Percentiles rank a stretch among this genome's conserved stretches.
Evolutionary conservation across 2,113 vertebrate genomes (phyloP).

Genomic region (Vidua macroura): DNA sequence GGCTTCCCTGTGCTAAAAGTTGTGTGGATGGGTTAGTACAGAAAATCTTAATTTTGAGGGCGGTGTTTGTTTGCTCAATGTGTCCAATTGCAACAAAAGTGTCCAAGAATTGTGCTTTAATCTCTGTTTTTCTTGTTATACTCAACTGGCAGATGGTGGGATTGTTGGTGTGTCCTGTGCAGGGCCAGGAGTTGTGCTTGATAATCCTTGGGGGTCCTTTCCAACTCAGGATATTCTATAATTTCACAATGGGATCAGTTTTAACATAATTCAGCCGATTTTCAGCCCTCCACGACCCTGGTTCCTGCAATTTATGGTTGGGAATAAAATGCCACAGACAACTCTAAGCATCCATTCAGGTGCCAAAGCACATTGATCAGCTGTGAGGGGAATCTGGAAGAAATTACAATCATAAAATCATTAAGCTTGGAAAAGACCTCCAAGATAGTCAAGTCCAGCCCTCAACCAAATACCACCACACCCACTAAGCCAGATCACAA

Average conservation of each 20-base stretch:
- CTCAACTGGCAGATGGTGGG: neutral
- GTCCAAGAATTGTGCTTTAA: neutral
- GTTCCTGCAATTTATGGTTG: neutral
- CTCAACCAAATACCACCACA: neutral
- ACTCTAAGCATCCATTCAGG: neutral
- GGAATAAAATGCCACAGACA: neutral
- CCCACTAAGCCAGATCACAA: neutral
- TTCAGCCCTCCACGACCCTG: neutral
- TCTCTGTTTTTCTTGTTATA: neutral
- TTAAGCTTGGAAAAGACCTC: neutral
- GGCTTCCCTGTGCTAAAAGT: neutral
- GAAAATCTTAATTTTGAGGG: neutral
- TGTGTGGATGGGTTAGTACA: neutral
- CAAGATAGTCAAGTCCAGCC: neutral
- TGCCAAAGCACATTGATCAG: neutral
- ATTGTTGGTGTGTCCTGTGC: neutral
- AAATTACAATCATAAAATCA: neutral
- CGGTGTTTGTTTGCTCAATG: neutral
- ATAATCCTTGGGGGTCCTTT: neutral
- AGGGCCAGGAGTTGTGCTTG: neutral
- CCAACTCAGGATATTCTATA: neutral
- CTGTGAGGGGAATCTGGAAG: neutral
- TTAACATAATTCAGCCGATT: neutral
- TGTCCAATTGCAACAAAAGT: neutral
- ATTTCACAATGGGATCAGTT: rapidly evolving